A percentile compares a stretch with the other conserved stretches of the same genome.
These are phyloP conservation scores for Micromussa lordhowensis DNA, from an alignment of 92 coral and sea anemone genomes.

Conservation along the genomic window DNA sequence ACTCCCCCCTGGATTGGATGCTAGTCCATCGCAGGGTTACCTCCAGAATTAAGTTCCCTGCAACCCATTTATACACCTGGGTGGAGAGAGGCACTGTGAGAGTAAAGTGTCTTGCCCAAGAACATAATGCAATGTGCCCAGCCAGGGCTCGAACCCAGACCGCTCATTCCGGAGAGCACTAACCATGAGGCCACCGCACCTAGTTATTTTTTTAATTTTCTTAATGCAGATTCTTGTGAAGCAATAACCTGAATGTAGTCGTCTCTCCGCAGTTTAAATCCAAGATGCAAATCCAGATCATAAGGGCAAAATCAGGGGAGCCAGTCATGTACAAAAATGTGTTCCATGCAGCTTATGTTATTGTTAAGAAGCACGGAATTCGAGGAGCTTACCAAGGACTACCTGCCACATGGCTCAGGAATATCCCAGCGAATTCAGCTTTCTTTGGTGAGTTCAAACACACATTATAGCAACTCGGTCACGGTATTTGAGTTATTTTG, in stretches of 20 bases:
- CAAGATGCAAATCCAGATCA: slow-evolving; percentile 91
- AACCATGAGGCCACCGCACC: too few species aligned
- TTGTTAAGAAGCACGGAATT: slow-evolving; percentile 78
- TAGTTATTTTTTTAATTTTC: too few species aligned
- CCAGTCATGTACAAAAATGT: slow-evolving; percentile 86
- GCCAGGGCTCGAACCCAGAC: too few species aligned
- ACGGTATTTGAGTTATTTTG: too few species aligned
- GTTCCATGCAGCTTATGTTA: slow-evolving; percentile 86
- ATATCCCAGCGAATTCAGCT: slow-evolving; percentile 87
- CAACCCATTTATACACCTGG: too few species aligned
- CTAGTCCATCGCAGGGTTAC: too few species aligned
- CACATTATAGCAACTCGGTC: neutral
- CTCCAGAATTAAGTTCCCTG: too few species aligned
- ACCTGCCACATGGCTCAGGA: slow-evolving; percentile 84
- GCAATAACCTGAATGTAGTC: neutral
- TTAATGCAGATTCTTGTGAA: neutral
- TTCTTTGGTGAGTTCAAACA: slow-evolving; percentile 77
- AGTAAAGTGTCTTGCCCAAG: too few species aligned
- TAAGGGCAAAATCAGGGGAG: slow-evolving; percentile 86
- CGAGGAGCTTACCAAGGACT: slow-evolving; percentile 88
- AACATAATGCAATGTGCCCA: too few species aligned
- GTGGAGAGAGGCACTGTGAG: too few species aligned
- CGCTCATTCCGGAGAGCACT: too few species aligned
- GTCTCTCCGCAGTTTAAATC: slow-evolving; percentile 77
- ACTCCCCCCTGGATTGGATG: too few species aligned